These are phyloP conservation scores for Peromyscus polionotus DNA, from an alignment of 2,113 vertebrate species.

Conservation along the genomic window DNA sequence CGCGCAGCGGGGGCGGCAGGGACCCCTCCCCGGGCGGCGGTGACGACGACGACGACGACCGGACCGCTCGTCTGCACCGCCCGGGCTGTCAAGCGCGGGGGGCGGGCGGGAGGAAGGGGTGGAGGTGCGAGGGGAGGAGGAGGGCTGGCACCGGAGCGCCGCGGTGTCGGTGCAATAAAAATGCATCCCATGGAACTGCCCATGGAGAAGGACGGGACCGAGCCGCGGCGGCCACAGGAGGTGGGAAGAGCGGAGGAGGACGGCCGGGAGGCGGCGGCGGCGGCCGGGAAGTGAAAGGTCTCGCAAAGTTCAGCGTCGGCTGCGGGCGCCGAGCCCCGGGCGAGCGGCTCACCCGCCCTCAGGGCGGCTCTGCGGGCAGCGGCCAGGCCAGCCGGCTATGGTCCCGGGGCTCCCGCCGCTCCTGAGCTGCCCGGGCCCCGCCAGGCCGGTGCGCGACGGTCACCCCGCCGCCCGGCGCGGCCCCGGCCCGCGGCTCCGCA, in stretches of 20 bases:
- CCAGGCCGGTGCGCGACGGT: conserved; percentile 70
- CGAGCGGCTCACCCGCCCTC: conserved; percentile 21
- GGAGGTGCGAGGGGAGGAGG: conserved; percentile 74
- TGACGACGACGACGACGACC: not conserved
- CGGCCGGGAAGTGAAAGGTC: conserved; percentile 80
- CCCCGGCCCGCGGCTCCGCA: conserved; percentile 29
- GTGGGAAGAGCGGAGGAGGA: conserved; percentile 56
- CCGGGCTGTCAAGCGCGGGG: conserved; percentile 72
- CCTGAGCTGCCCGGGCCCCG: conserved; percentile 70
- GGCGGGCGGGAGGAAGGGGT: conserved; percentile 62
- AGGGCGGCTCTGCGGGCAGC: conserved; percentile 42
- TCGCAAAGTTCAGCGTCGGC: conserved; percentile 67
- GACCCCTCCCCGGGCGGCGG: not conserved
- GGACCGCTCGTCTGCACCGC: conserved; percentile 56
- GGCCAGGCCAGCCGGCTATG: conserved; percentile 78
- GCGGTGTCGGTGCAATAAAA: conserved; percentile 82
- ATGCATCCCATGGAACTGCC: conserved; percentile 84
- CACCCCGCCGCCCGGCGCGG: conserved; percentile 62
- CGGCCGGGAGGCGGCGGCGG: conserved; percentile 68
- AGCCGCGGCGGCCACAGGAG: conserved; percentile 59
- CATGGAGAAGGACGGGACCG: conserved; percentile 73
- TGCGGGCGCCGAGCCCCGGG: conserved; percentile 46
- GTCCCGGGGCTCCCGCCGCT: conserved; percentile 63
- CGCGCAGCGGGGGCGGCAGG: not conserved
- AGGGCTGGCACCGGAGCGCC: conserved; percentile 82